Conservation (phyloP, 30 jellyfish, hydroid and myxozoan genomes). For the Hydractinia echinata region DNA sequence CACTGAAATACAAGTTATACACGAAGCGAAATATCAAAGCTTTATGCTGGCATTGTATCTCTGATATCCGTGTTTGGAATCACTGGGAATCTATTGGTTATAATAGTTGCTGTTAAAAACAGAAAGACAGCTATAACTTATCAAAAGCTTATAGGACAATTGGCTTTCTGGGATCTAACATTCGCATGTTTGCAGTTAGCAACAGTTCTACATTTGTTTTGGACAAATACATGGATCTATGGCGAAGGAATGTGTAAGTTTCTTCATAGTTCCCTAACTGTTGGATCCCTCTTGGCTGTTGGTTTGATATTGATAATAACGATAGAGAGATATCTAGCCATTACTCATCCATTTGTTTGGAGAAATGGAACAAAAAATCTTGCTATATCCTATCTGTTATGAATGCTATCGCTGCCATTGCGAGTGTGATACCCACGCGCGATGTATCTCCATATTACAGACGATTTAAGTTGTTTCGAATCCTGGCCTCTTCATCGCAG, state of each 20-base stretch:
- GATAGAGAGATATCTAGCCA: constrained; percentile 5
- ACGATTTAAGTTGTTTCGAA: neutral
- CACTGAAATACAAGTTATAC: neutral
- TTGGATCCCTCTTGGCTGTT: neutral
- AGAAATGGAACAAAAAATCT: neutral
- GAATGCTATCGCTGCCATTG: neutral
- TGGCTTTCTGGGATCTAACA: neutral
- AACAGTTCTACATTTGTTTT: neutral
- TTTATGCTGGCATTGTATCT: neutral
- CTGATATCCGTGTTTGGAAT: neutral
- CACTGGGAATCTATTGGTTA: neutral
- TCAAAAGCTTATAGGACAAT: constrained; percentile 4
- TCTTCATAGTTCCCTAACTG: neutral
- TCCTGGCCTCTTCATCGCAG: neutral
- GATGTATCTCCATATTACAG: neutral
- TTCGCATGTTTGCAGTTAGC: neutral
- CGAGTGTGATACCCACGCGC: neutral
- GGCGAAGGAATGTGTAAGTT: neutral
- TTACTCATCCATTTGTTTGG: constrained; percentile 12
- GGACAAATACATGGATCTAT: neutral
- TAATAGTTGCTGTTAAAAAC: neutral
- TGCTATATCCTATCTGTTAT: neutral
- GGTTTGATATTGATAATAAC: constrained; percentile 7
- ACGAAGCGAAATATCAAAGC: neutral
- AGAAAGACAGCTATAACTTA: neutral